phyloP scores from a whole-genome alignment of 2,113 vertebrate genomes.

The Zeus faber region DNA sequence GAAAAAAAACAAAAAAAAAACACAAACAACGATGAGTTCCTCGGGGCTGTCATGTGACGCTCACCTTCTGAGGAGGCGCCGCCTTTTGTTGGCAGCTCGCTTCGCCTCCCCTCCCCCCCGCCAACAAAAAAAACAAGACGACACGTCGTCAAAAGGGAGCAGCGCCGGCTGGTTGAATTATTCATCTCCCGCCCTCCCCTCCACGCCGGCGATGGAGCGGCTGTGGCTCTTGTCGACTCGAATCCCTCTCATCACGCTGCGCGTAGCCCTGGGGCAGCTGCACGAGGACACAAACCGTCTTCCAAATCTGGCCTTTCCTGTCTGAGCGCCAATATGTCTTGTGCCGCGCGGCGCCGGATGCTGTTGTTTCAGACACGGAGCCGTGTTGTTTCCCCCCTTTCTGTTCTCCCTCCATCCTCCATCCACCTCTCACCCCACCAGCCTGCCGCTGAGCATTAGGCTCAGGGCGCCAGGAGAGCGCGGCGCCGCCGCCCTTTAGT shows the following conservation, averaged over 20 bases:
- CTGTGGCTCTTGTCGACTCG: slow-evolving; percentile 71
- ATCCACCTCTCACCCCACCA: slow-evolving; percentile 32
- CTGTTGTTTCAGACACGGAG: slow-evolving; percentile 42
- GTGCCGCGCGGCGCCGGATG: slow-evolving; percentile 30
- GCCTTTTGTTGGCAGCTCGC: slow-evolving; percentile 46
- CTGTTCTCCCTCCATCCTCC: slow-evolving; percentile 13
- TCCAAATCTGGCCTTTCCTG: slow-evolving; percentile 30
- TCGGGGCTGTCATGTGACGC: slow-evolving; percentile 55
- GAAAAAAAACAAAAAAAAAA: too few species aligned
- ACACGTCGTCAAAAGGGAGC: slow-evolving; percentile 57
- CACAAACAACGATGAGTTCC: too few species aligned
- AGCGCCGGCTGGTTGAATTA: slow-evolving; percentile 60
- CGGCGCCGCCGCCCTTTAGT: slow-evolving; percentile 21
- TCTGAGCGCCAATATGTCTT: slow-evolving; percentile 53
- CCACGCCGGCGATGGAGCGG: slow-evolving; percentile 52
- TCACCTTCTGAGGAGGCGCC: slow-evolving; percentile 44
- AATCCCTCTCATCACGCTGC: slow-evolving; percentile 62
- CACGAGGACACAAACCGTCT: slow-evolving; percentile 32
- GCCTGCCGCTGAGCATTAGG: slow-evolving; percentile 38
- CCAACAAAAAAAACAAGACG: slow-evolving; percentile 60
- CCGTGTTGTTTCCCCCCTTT: not conserved
- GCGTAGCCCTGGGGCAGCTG: slow-evolving; percentile 61
- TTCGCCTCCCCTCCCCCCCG: slow-evolving; percentile 55
- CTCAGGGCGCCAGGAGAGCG: slow-evolving; percentile 28
- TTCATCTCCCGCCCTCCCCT: slow-evolving; percentile 54